A percentile compares a stretch with the other conserved stretches of the same genome.
Evolutionary conservation across 2,797 vertebrate genomes (phyloP).

Genomic region (Acanthurus lineatus): DNA sequence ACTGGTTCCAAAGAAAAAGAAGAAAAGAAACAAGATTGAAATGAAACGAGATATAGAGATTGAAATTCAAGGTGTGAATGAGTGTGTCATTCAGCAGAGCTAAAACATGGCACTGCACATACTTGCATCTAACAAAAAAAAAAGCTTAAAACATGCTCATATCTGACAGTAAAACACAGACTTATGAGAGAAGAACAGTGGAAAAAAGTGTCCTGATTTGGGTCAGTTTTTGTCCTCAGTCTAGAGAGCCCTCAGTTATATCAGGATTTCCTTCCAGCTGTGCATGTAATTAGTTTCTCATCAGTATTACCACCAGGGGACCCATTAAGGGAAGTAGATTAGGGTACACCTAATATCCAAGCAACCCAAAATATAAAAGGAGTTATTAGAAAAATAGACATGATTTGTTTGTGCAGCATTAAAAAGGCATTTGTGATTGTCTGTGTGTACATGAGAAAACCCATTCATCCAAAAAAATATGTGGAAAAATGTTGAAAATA

Average conservation of each 20-base stretch:
- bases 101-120: not conserved
- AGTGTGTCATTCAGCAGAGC: constrained; percentile 17
- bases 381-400: constrained; percentile 38
- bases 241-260: constrained; percentile 59
- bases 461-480: not conserved
- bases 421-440: not conserved
- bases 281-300: constrained; percentile 82
- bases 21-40: not conserved
- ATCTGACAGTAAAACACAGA: constrained; percentile 3
- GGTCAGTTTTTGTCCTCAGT: constrained; percentile 28
- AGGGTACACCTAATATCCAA: constrained; percentile 51
- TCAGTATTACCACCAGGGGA: constrained; percentile 75
- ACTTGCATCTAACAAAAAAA: not conserved
- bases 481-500: not conserved
- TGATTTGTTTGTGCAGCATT: not conserved
- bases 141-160: not conserved
- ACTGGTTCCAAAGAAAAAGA: constrained; percentile 31
- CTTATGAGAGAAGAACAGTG: not conserved
- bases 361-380: constrained; percentile 46
- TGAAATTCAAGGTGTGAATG: constrained; percentile 19
- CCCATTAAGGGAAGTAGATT: constrained; percentile 69
- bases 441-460: not conserved
- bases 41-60: constrained; percentile 1
- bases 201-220: constrained; percentile 9
- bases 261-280: constrained; percentile 80